Percentiles rank a stretch among this genome's conserved stretches.
Conservation (phyloP, 2,797 vertebrate genomes). For the Thalassophryne amazonica region DNA sequence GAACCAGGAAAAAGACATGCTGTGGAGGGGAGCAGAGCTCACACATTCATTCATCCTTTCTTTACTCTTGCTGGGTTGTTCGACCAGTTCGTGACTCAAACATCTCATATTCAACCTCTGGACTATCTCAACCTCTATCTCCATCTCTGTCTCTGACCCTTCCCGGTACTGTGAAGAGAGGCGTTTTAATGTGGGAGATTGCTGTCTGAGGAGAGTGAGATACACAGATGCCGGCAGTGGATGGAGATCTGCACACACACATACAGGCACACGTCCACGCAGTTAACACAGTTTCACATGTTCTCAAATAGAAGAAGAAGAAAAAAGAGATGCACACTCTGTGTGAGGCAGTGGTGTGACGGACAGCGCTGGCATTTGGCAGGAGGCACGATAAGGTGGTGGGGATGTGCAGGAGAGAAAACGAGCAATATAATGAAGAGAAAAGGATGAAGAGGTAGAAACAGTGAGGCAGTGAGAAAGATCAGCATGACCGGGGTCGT, state of each 20-base stretch:
- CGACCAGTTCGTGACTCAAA: conserved; percentile 39
- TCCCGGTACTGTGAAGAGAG: conserved; percentile 49
- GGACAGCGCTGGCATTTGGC: conserved; percentile 80
- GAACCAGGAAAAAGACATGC: too few species aligned
- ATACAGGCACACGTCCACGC: neutral
- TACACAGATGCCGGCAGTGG: neutral
- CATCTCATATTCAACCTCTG: conserved; percentile 45
- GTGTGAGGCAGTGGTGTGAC: conserved; percentile 59
- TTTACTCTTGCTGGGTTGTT: conserved; percentile 16
- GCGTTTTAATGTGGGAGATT: conserved; percentile 51
- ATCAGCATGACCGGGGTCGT: conserved; percentile 42
- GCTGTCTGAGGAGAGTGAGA: conserved; percentile 49
- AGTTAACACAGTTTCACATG: neutral
- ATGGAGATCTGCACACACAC: neutral
- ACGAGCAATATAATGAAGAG: conserved; percentile 37
- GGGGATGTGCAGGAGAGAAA: conserved; percentile 44
- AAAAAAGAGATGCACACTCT: conserved; percentile 11
- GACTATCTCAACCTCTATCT: conserved; percentile 34
- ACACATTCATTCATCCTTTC: conserved; percentile 39
- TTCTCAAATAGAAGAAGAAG: conserved; percentile 2
- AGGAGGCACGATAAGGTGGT: conserved; percentile 71
- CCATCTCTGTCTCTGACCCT: conserved; percentile 48
- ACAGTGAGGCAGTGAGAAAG: conserved; percentile 33
- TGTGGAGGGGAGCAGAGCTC: too few species aligned
- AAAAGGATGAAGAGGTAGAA: conserved; percentile 7